Evolutionary conservation across 2,888 invertebrate genomes (phyloP).

Genomic region (Sphaerophoria taeniata): DNA sequence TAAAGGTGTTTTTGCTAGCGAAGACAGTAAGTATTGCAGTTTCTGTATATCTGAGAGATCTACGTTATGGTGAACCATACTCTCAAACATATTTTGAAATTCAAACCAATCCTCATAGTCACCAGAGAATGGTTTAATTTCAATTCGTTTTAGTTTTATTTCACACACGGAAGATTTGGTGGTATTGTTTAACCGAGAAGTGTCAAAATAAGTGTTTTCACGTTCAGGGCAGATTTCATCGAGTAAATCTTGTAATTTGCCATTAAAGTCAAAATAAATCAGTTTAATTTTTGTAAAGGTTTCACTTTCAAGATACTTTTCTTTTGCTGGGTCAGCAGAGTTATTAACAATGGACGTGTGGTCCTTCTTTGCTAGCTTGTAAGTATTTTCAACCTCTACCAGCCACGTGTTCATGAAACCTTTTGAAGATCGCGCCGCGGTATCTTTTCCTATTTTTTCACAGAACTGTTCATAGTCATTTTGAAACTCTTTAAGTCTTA

Average conservation of each 20-base stretch:
- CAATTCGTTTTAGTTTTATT: conserved; percentile 11
- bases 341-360: conserved; percentile 29
- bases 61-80: conserved; percentile 23
- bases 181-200: background rate
- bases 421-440: conserved; percentile 28
- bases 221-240: background rate
- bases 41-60: conserved; percentile 44
- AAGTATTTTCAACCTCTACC: conserved; percentile 4
- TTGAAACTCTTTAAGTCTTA: conserved; percentile 7
- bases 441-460: too few relatives aligned
- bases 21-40: conserved; percentile 33
- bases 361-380: conserved; percentile 1
- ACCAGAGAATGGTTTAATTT: conserved; percentile 31
- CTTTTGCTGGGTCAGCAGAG: conserved; percentile 21
- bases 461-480: conserved; percentile 3
- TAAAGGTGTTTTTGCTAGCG: background rate
- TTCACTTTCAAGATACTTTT: conserved; percentile 13
- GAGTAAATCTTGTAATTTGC: conserved; percentile 9
- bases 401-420: conserved; percentile 25
- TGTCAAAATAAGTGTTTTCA: background rate
- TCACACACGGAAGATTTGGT: background rate
- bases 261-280: conserved; percentile 21
- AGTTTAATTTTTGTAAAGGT: conserved; percentile 24
- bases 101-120: conserved; percentile 37
- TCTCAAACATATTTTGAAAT: conserved; percentile 39